These are phyloP conservation scores for Lerema accius DNA, from an alignment of 1,140 invertebrate species.

Conservation along the genomic window DNA sequence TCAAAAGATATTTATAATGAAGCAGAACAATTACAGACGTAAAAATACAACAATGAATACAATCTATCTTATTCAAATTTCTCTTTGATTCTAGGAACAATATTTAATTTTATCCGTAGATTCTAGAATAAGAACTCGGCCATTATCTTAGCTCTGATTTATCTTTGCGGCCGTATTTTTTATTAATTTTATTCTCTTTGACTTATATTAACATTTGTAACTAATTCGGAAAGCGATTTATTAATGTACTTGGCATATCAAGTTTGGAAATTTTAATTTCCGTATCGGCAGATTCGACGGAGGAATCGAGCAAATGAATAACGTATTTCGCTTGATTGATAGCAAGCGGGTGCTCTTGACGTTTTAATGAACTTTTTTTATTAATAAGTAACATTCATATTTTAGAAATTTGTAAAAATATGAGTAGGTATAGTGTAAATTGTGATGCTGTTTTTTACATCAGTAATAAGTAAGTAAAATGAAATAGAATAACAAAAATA, in stretches of 20 bases:
- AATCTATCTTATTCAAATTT: not conserved
- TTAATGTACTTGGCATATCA: not conserved
- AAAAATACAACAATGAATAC: too few species aligned
- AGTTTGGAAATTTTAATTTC: slow-evolving; percentile 20
- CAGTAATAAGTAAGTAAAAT: too few species aligned
- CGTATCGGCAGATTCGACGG: slow-evolving; percentile 17
- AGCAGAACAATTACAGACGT: not conserved
- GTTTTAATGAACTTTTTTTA: slow-evolving; percentile 20
- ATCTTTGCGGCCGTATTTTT: not conserved
- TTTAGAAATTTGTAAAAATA: too few species aligned
- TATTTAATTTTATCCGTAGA: not conserved
- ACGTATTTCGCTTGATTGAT: slow-evolving; percentile 22
- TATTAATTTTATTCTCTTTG: not conserved
- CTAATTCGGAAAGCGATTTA: not conserved
- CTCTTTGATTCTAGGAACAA: slow-evolving; percentile 1
- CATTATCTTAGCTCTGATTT: not conserved
- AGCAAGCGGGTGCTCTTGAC: slow-evolving; percentile 19
- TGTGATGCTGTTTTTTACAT: too few species aligned
- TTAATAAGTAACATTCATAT: slow-evolving; percentile 1
- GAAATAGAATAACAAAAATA: too few species aligned
- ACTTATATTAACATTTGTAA: not conserved
- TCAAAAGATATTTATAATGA: not conserved
- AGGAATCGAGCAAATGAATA: slow-evolving; percentile 11
- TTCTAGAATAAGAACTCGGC: not conserved
- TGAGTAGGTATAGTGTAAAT: too few species aligned